Conservation (phyloP, 2,113 vertebrate genomes). For the Cromileptes altivelis region DNA sequence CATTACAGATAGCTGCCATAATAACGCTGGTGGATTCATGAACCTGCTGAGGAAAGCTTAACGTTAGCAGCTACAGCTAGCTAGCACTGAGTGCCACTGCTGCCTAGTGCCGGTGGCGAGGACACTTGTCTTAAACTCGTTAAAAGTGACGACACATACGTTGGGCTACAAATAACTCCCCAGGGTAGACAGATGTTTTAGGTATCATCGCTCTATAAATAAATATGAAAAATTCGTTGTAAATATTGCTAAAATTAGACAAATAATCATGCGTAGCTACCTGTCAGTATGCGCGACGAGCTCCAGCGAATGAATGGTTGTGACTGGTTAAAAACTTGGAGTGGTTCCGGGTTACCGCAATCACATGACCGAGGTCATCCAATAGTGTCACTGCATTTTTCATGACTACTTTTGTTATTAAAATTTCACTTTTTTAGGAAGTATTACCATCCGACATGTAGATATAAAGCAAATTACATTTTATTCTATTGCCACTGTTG, state of each 20-base stretch:
- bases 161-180: background rate
- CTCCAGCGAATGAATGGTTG: constrained; percentile 77
- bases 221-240: background rate
- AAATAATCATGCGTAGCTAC: constrained; percentile 63
- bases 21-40: background rate
- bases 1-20: background rate
- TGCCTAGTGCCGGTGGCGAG: constrained; percentile 63
- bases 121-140: constrained; percentile 55
- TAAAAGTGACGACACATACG: constrained; percentile 44
- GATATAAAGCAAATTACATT: background rate
- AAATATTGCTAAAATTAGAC: constrained; percentile 3
- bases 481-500: background rate
- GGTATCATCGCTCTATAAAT: accelerated
- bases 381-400: constrained; percentile 14
- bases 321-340: constrained; percentile 71
- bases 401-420: background rate
- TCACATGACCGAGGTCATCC: constrained; percentile 64
- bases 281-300: constrained; percentile 77
- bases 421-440: background rate
- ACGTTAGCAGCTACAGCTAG: constrained; percentile 69
- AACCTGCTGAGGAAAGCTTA: constrained; percentile 24
- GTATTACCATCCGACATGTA: background rate
- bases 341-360: constrained; percentile 77
- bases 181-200: background rate
- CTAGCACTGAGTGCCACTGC: constrained; percentile 49